phyloP scores from a whole-genome alignment of 2,888 invertebrate genomes.

The Gastracanthus pulcherrimus region DNA sequence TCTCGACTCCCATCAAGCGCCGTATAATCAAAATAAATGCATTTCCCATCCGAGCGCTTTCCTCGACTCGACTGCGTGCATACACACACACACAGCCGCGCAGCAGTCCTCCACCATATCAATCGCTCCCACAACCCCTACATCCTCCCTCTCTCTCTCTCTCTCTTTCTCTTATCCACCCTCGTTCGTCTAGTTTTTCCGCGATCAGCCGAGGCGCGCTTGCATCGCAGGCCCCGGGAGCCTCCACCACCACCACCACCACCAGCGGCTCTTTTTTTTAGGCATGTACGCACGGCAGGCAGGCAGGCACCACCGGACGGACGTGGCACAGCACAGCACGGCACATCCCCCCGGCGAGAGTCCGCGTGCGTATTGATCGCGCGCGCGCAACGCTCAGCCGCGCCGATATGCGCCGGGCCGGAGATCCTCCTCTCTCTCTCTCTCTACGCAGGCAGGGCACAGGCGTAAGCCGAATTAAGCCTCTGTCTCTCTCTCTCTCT shows the following conservation, averaged over 20 bases:
- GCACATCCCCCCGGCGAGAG: conserved; percentile 15
- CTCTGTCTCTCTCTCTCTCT: conserved; percentile 2
- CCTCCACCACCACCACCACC: no score
- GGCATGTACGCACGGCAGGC: conserved; percentile 13
- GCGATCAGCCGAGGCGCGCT: conserved; percentile 33
- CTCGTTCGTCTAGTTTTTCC: conserved; percentile 49
- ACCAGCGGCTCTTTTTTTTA: conserved; percentile 26
- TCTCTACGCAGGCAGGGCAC: conserved; percentile 6
- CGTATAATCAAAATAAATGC: conserved; percentile 41
- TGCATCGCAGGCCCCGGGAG: conserved; percentile 21
- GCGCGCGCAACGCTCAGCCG: conserved; percentile 11
- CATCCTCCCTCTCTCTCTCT: neutral
- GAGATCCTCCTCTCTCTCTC: conserved; percentile 22
- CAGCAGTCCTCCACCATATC: neutral
- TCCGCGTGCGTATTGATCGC: conserved; percentile 51
- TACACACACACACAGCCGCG: neutral
- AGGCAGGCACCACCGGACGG: no score
- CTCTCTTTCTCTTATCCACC: neutral
- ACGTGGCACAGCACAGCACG: no score
- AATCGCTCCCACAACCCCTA: neutral
- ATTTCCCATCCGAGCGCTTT: conserved; percentile 21
- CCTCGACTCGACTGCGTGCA: neutral
- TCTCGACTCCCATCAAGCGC: neutral
- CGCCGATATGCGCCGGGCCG: conserved; percentile 47
- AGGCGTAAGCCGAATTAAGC: conserved; percentile 58